Conservation (phyloP, 2,113 vertebrate species). For the Pelobates fuscus region DNA sequence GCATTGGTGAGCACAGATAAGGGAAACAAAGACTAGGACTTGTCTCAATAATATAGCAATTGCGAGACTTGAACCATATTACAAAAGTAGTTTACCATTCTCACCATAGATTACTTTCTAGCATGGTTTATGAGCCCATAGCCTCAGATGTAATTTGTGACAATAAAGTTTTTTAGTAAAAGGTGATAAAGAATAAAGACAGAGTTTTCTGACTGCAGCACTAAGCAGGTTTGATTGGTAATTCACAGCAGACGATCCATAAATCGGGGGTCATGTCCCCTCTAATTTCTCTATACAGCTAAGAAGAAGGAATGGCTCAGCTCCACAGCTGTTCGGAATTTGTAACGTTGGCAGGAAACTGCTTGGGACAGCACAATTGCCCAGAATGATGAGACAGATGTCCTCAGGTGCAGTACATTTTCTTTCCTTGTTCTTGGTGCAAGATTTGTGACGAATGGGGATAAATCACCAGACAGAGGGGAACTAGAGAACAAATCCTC, state of each 20-base stretch:
- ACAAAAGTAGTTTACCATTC: not conserved
- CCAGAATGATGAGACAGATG: constrained; percentile 12
- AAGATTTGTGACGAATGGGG: not conserved
- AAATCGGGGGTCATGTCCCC: not conserved
- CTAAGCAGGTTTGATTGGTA: not conserved
- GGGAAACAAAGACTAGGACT: too few species aligned
- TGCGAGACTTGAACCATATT: not conserved
- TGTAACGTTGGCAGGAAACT: not conserved
- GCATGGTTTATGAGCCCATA: not conserved
- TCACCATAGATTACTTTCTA: not conserved
- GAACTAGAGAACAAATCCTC: not conserved
- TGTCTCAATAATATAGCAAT: not conserved
- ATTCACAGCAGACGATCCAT: not conserved
- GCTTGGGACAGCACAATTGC: constrained; percentile 8
- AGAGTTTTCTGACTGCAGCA: not conserved
- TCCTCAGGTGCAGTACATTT: not conserved
- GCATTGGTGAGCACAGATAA: too few species aligned
- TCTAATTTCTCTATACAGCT: not conserved
- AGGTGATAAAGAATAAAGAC: not conserved
- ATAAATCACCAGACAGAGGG: not conserved
- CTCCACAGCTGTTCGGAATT: not conserved
- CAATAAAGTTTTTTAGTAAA: not conserved
- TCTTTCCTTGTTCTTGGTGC: not conserved
- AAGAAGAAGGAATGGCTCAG: not conserved
- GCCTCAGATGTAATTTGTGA: too few species aligned